These are phyloP conservation scores for Alexandromys fortis DNA, from an alignment of 2,113 vertebrate species.

Conservation along the genomic window DNA sequence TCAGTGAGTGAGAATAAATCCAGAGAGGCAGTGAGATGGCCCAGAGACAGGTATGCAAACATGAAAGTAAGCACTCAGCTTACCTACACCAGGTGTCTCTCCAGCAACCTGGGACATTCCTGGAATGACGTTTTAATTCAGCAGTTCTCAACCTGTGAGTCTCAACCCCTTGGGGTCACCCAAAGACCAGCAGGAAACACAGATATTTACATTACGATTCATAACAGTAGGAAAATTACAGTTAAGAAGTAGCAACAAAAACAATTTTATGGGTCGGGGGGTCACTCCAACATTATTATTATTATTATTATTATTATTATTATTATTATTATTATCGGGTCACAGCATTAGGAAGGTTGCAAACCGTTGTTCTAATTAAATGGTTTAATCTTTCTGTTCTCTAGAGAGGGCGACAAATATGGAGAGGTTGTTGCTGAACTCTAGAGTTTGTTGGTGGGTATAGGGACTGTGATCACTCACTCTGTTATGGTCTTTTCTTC, in stretches of 20 bases:
- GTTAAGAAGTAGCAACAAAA: background rate
- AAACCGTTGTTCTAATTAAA: background rate
- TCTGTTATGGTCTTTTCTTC: constrained; percentile 9
- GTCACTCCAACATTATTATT: too few species aligned
- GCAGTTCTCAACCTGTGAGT: background rate
- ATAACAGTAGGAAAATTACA: background rate
- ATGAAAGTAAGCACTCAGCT: background rate
- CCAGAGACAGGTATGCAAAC: background rate
- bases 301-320: too few species aligned
- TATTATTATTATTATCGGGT: background rate
- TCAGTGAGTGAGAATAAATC: background rate
- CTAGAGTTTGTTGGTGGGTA: background rate
- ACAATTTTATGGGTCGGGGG: background rate
- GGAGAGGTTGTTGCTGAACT: background rate
- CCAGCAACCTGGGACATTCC: background rate
- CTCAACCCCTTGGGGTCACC: too few species aligned
- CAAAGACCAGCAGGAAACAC: background rate
- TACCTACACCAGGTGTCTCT: background rate
- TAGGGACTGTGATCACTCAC: background rate
- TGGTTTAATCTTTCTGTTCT: background rate
- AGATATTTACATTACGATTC: background rate
- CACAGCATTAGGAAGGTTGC: background rate
- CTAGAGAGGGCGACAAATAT: background rate
- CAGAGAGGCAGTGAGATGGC: background rate
- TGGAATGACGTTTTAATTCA: background rate